Base-by-base conservation (phyloP, 2,888 invertebrate species). In the Philonicus albiceps region DNA sequence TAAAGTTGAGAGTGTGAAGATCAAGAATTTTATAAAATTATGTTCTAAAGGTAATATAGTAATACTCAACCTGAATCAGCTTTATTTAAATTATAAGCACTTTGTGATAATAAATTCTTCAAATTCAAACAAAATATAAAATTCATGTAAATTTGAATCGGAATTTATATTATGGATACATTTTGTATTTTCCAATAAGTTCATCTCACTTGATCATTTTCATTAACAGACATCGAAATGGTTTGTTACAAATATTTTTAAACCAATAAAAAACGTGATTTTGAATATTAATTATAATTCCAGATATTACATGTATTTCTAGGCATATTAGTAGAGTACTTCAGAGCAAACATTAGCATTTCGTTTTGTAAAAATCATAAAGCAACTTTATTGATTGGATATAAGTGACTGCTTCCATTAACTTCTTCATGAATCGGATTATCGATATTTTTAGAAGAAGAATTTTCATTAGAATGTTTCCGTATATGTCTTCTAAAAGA, bases 81-180 rank as follows among this genome's bases (percentile, higher is more conserved):
- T 30, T 72, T 78, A 0, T 8, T 49, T 13, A 74, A 16, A 55
- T 83, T 85, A 30, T 78, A 31, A 3, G 80, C 8, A 31, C 16
- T 73, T 37, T 75, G 40, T 78, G 22, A 87, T 86, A n/a, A 76
- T 8, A 76, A 87, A 87, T 78, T 85, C 86, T 85, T 76, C 34
- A n/a, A 86, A 80, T 72, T 86, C 86, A 3, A 13, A 2, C 55
- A 40, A 87, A 19, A 87, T 27, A 74, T 86, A 22, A 22, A 34
- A 7, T 22, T 84, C 73, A 40, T 78, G 34, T 31, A 85, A 53
- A 22, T 74, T 83, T 72, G 75, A 75, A 81, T 80, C 85, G 4
- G 87, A 43, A 74, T 55, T 43, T 43, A 85, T 16, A 55, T 16
- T 64, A 55, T 55, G 49, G 81, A 80, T n/a, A 30, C 16, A 80